A percentile compares a stretch with the other conserved stretches of the same genome.
Evolutionary conservation across 1,140 invertebrate genomes (phyloP).

Genomic region (Aphis craccivora): DNA sequence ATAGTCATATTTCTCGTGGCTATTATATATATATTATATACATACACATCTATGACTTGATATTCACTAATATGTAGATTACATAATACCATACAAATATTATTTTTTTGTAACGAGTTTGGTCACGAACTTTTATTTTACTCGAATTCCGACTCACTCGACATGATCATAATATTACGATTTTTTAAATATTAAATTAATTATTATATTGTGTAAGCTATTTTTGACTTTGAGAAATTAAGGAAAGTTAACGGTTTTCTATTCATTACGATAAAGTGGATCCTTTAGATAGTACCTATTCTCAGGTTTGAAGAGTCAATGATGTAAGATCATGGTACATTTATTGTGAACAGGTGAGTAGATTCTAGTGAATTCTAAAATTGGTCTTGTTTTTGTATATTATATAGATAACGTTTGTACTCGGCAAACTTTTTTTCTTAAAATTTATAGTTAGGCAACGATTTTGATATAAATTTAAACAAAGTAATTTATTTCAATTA

Average conservation of each 20-base stretch:
- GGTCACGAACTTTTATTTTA: conserved; percentile 17
- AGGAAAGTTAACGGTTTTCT: background rate
- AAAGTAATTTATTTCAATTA: background rate
- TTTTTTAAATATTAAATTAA: background rate
- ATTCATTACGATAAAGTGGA: too few species aligned
- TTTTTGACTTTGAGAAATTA: background rate
- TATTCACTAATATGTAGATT: background rate
- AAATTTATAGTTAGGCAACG: background rate
- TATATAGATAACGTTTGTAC: background rate
- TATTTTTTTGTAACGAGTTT: background rate
- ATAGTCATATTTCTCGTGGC: background rate
- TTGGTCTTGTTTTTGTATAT: background rate
- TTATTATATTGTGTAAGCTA: background rate
- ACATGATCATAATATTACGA: background rate
- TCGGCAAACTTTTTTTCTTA: background rate
- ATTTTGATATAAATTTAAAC: conserved; percentile 6
- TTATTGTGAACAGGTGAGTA: background rate
- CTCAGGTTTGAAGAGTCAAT: background rate
- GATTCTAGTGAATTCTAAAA: background rate
- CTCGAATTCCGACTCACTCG: background rate
- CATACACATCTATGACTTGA: background rate
- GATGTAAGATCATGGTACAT: background rate
- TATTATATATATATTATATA: background rate
- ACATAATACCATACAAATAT: background rate
- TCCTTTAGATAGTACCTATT: too few species aligned